A percentile compares a stretch with the other conserved stretches of the same genome.
Evolutionary conservation across 1,140 invertebrate genomes (phyloP).

Genomic region (Caenorhabditis remanei): DNA sequence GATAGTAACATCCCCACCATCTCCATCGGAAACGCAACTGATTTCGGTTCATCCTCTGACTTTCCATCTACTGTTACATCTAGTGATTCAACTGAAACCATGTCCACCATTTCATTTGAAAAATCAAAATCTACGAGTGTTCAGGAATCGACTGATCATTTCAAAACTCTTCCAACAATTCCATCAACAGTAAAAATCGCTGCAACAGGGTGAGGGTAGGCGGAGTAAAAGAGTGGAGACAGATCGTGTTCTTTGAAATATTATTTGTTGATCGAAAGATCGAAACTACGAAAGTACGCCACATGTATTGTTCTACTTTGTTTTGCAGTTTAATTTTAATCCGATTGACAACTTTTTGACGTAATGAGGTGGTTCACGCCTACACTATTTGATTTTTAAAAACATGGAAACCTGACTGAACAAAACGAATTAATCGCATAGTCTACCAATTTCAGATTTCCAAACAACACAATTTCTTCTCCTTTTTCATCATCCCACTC

Average conservation of each 20-base stretch:
- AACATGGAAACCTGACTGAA: background rate
- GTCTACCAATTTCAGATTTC: too few relatives aligned
- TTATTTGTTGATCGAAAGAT: constrained; percentile 23
- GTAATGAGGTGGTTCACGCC: background rate
- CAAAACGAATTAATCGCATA: background rate
- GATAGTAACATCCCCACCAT: background rate
- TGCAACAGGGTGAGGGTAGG: background rate
- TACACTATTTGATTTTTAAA: constrained; percentile 4
- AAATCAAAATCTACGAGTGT: constrained; percentile 2
- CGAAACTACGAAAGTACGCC: constrained; percentile 3
- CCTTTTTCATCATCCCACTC: too few relatives aligned
- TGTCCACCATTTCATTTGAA: background rate
- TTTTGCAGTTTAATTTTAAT: background rate
- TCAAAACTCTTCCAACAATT: background rate
- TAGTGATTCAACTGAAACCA: background rate
- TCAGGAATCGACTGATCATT: background rate
- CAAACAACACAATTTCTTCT: too few relatives aligned
- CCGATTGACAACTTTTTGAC: background rate
- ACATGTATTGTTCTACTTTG: background rate
- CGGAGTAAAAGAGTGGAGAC: background rate
- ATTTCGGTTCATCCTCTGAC: too few relatives aligned
- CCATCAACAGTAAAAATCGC: background rate
- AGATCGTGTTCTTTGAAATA: constrained; percentile 24
- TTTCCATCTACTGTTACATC: background rate
- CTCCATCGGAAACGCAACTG: background rate